phyloP scores from a whole-genome alignment of 37 sponge, comb jelly and placozoan genomes.

The Petrosia ficiformis region DNA sequence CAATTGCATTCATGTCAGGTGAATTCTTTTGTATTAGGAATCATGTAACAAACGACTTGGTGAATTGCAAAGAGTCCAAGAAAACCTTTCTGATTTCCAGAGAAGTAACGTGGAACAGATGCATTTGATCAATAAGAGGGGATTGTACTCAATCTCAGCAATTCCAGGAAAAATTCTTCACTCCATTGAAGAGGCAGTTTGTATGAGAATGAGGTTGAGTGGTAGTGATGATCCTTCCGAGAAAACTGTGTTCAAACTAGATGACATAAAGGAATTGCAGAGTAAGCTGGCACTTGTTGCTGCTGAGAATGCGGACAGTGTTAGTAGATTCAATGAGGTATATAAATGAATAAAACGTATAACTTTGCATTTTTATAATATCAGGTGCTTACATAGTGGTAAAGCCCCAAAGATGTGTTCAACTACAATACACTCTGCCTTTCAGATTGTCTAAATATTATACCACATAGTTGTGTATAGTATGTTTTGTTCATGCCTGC shows the following conservation, averaged over 20 bases:
- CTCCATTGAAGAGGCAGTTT: neutral
- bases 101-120: neutral
- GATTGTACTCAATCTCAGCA: neutral
- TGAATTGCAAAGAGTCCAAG: neutral
- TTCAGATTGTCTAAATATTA: too few species aligned
- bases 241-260: neutral
- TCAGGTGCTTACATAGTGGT: too few species aligned
- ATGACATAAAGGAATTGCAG: conserved; percentile 4
- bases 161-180: conserved; percentile 1
- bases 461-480: too few species aligned
- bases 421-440: too few species aligned
- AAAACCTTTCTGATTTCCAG: neutral
- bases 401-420: too few species aligned
- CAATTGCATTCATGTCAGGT: neutral
- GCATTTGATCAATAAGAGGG: neutral
- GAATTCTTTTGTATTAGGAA: neutral
- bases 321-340: conserved; percentile 7
- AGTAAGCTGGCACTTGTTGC: conserved; percentile 5
- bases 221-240: neutral
- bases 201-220: neutral
- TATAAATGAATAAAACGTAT: neutral
- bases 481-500: too few species aligned
- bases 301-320: neutral
- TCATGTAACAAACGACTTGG: neutral
- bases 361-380: neutral